Evolutionary conservation across 2,797 vertebrate genomes (phyloP), one percentile per base, ranked within the genome.

Genomic region (Balearica regulorum): DNA sequence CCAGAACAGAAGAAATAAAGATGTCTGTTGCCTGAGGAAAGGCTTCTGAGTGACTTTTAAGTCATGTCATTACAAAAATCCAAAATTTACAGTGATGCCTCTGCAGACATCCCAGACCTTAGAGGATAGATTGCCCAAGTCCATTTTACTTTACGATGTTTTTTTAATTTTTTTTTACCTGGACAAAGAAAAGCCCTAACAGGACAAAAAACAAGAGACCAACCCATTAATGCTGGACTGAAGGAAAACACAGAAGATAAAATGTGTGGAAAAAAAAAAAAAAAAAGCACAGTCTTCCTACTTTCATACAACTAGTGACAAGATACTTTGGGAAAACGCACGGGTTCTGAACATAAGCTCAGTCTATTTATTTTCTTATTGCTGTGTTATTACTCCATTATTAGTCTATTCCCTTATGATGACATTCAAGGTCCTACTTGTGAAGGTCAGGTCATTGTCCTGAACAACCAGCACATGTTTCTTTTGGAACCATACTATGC

Each of bases 51-150:
- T 64, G 58, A 24, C 26, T 81, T 78, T 35, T 60, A 44, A 83
- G 15, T 33, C 35, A 48, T 0, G 0, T 9, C 16, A 37, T 22
- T 17, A 69, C 11, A 49, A 64, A 75, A n/a, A 24, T 5, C 3
- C 31, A 61, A 8, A 33, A n/a, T 7, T 61, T 41, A 29, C 44
- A 79, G 16, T 16, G 29, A 35, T 61, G 31, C 14, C 9, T 78
- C 53, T 55, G 33, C 62, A 76, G 31, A 3, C 22, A 44, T 10
- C 41, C 5, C 49, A 85, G 24, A 54, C 16, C 44, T 60, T 13
- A 28, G 25, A 71, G 13, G 18, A 37, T 5, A 26, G 6, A 65
- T 75, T 79, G 11, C 15, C 33, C 17, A 43, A 43, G 8, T 48
- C 29, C 4, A 29, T 77, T 88, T 83, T 48, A 26, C 10, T 60